These are phyloP conservation scores for Echiichthys vipera DNA, from an alignment of 2,797 vertebrate species.

Conservation along the genomic window DNA sequence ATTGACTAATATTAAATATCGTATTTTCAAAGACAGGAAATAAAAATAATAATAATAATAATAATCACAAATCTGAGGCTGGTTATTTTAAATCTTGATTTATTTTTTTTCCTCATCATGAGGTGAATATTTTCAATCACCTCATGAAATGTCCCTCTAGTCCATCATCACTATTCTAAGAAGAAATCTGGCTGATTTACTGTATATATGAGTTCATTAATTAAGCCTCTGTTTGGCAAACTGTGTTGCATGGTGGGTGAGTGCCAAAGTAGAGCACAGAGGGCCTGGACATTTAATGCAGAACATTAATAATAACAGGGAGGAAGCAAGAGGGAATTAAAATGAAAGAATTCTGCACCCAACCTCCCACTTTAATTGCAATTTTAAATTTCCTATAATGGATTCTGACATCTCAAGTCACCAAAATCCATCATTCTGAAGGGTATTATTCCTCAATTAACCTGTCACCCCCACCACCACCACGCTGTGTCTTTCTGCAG, in stretches of 20 bases:
- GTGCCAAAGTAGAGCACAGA: constrained; percentile 70
- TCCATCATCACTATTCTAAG: constrained; percentile 44
- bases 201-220: constrained; percentile 76
- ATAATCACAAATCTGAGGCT: constrained; percentile 10
- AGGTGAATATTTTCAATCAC: constrained; percentile 54
- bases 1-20: constrained; percentile 40
- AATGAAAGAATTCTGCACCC: constrained; percentile 81
- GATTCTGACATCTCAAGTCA: constrained; percentile 90
- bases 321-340: constrained; percentile 76
- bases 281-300: constrained; percentile 76
- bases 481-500: constrained; percentile 79
- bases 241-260: constrained; percentile 56
- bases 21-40: constrained; percentile 17
- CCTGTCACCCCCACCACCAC: constrained; percentile 82
- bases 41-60: not conserved
- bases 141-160: constrained; percentile 45
- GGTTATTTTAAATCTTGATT: constrained; percentile 3
- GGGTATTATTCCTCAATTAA: constrained; percentile 91
- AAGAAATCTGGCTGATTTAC: constrained; percentile 60
- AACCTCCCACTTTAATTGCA: constrained; percentile 87
- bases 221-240: constrained; percentile 77
- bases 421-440: constrained; percentile 91
- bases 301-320: constrained; percentile 83
- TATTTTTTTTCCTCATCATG: constrained; percentile 13
- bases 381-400: constrained; percentile 89